phyloP scores from a whole-genome alignment of 1,140 invertebrate genomes.

The Holotrichia oblita region DNA sequence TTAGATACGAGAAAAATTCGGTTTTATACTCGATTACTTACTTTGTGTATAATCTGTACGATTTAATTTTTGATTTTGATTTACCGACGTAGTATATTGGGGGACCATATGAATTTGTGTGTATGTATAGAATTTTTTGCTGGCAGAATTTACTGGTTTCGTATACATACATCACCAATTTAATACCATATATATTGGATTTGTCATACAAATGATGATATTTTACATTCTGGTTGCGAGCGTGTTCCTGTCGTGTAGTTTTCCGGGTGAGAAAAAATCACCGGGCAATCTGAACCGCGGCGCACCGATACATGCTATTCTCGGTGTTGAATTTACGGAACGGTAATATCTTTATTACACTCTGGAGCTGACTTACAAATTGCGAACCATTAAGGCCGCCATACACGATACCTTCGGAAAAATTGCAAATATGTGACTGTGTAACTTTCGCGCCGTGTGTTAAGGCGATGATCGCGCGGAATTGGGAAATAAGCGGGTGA shows the following conservation, averaged over 20 bases:
- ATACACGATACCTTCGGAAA: slow-evolving; percentile 25
- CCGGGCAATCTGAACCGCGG: slow-evolving; percentile 14
- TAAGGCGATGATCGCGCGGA: neutral
- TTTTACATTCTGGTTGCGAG: neutral
- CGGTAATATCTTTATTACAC: slow-evolving; percentile 35
- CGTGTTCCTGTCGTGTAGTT: slow-evolving; percentile 32
- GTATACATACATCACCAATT: neutral
- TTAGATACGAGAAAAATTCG: no score
- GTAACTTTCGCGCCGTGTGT: neutral
- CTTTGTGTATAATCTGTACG: no score
- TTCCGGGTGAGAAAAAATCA: slow-evolving; percentile 18
- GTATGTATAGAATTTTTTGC: no score
- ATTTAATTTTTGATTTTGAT: no score
- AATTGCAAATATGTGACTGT: slow-evolving; percentile 33
- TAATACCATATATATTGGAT: slow-evolving; percentile 12
- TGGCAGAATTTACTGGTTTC: no score
- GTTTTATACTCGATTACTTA: no score
- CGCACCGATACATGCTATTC: slow-evolving; percentile 13
- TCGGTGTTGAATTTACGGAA: neutral
- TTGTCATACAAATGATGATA: neutral
- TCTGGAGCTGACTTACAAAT: slow-evolving; percentile 35
- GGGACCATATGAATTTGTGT: no score
- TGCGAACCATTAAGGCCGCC: slow-evolving; percentile 22
- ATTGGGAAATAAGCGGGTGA: neutral
- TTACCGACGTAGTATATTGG: no score